These are phyloP conservation scores for Leucopsar rothschildi DNA, from an alignment of 2,113 vertebrate species.

Conservation along the genomic window DNA sequence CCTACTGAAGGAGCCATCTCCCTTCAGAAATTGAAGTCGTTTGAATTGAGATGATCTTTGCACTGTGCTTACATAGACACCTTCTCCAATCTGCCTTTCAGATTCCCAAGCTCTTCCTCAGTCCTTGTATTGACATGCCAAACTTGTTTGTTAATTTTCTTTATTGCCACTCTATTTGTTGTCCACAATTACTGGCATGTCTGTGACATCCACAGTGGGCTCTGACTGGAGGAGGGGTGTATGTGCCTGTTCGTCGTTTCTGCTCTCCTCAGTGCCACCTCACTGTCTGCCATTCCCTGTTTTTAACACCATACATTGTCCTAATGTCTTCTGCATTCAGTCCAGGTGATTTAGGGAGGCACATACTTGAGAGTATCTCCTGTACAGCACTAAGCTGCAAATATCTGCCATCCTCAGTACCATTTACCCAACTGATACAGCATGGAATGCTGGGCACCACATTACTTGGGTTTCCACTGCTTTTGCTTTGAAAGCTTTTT, in stretches of 20 bases:
- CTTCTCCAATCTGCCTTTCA: neutral
- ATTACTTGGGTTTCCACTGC: neutral
- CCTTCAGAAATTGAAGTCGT: neutral
- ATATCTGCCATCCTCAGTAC: neutral
- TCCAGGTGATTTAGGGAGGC: neutral
- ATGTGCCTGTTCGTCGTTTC: neutral
- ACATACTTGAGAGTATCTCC: neutral
- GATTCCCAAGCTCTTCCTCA: neutral
- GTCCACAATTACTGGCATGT: rapidly evolving
- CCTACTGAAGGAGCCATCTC: neutral
- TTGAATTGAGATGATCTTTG: neutral
- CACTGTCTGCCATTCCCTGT: rapidly evolving
- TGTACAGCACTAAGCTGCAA: neutral
- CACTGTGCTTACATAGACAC: neutral
- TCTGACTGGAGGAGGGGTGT: neutral
- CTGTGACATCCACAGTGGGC: neutral
- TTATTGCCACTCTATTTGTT: neutral
- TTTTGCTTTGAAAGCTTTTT: neutral
- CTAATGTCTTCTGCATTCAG: neutral
- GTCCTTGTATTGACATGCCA: neutral
- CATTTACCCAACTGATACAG: neutral
- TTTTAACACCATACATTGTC: neutral
- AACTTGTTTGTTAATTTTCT: neutral
- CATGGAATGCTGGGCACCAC: neutral
- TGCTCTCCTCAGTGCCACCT: neutral